Evolutionary conservation across 1,140 invertebrate genomes (phyloP), one percentile per base, ranked within the genome.

Genomic region (Plutomurus gul): DNA sequence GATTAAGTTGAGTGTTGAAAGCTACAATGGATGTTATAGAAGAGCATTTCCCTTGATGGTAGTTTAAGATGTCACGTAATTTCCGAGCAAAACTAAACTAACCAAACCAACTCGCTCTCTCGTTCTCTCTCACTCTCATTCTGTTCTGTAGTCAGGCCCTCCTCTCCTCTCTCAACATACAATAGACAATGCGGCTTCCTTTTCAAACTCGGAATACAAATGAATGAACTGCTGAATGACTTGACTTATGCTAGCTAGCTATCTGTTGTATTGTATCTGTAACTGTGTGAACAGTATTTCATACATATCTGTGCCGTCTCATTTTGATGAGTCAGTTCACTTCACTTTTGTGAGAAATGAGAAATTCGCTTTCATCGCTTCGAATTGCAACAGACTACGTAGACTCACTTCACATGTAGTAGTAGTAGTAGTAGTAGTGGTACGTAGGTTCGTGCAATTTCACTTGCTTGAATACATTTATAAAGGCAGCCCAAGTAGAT

Each of bases 1-100:
- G 56, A 65, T 65, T 65, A 65, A 65, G 56, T 65, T 65, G 56
- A 65, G 56, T 65, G 56, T 65, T 65, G 56, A 65, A 65, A 65
- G 56, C 56, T 65, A 65, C 56, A 65, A 65, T 65, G 56, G 56
- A 65, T 65, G 56, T 27, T 65, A 65, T 65, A 65, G 56, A 65
- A 27, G 27, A 65, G 56, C 56, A 65, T 65, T 65, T 65, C 56
- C 56, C 56, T 65, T 65, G 56, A 65, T 65, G 56, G 56, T 65
- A 65, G 56, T 65, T 65, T 65, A 65, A 65, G 56, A 65, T 65
- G 56, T 65, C 56, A 65, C 56, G 56, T 65, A 65, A 65, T 65
- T 65, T 65, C 56, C 56, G 56, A 65, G 56, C 56, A 65, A 65
- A 65, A 65, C 56, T 65, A 65, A 65, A 65, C 56, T 65, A 65